These are phyloP conservation scores for Drosophila chauvacae DNA, from an alignment of 1,140 invertebrate genomes.

Conservation along the genomic window DNA sequence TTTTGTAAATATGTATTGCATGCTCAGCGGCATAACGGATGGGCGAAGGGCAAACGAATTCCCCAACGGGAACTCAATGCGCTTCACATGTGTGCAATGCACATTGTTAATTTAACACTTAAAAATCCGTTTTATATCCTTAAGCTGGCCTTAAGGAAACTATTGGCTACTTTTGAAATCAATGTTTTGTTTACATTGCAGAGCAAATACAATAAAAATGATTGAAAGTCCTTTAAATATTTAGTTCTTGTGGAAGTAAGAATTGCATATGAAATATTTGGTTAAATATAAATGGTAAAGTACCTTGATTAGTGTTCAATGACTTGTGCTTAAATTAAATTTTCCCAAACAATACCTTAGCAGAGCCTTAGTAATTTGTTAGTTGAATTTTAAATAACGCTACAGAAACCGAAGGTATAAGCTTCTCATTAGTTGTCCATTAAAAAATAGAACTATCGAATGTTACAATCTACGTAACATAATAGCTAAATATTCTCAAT, in stretches of 20 bases:
- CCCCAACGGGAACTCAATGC: conserved; percentile 20
- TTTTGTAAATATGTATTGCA: conserved; percentile 80
- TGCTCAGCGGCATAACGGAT: conserved; percentile 70
- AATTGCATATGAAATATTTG: background rate
- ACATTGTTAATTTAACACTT: conserved; percentile 59
- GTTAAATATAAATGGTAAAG: background rate
- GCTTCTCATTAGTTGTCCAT: no score
- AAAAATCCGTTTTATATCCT: conserved; percentile 10
- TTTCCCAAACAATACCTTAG: background rate
- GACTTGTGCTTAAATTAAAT: background rate
- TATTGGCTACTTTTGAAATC: background rate
- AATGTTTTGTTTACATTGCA: background rate
- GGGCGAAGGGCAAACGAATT: conserved; percentile 31
- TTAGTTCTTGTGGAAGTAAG: background rate
- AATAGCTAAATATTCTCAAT: no score
- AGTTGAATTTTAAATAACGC: background rate
- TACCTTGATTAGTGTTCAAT: background rate
- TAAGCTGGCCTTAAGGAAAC: conserved; percentile 24
- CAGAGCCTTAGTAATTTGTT: background rate
- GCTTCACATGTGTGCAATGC: conserved; percentile 35
- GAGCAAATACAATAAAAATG: background rate
- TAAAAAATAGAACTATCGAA: no score
- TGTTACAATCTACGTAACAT: no score
- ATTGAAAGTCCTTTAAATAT: background rate
- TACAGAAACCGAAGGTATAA: background rate